These are phyloP conservation scores for Linnaemya tessellans DNA, from an alignment of 2,888 invertebrate species.

Conservation along the genomic window DNA sequence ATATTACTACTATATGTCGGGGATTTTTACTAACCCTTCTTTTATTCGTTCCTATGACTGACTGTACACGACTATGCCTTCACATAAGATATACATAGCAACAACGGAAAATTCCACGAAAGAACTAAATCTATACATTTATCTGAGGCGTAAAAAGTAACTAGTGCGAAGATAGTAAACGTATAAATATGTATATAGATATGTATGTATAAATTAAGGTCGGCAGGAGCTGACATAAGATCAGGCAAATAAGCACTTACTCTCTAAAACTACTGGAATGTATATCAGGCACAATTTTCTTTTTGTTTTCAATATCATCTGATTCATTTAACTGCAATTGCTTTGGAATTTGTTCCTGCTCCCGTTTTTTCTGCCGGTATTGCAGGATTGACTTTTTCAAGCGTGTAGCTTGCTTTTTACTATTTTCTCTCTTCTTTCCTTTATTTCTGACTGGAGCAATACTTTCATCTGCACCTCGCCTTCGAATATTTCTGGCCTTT, in stretches of 20 bases:
- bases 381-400: constrained; percentile 76
- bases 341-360: constrained; percentile 17
- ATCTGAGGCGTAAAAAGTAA: too few relatives aligned
- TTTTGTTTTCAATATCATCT: constrained; percentile 1
- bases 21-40: too few relatives aligned
- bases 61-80: too few relatives aligned
- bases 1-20: too few relatives aligned
- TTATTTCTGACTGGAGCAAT: constrained; percentile 29
- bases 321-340: constrained; percentile 9
- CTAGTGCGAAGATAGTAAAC: too few relatives aligned
- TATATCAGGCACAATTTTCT: constrained; percentile 41
- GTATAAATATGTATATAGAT: too few relatives aligned
- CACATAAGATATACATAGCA: too few relatives aligned
- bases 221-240: too few relatives aligned
- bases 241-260: constrained; percentile 71
- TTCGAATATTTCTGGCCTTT: neutral
- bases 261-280: constrained; percentile 79
- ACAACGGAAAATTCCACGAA: too few relatives aligned
- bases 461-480: constrained; percentile 20
- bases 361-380: constrained; percentile 71
- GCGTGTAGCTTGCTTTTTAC: constrained; percentile 60
- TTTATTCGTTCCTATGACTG: too few relatives aligned
- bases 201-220: too few relatives aligned
- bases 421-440: constrained; percentile 72
- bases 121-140: too few relatives aligned